Percentiles rank a stretch among this genome's conserved stretches.
Conservation (phyloP, 2,797 vertebrate genomes). For the Pipistrellus nathusii region DNA sequence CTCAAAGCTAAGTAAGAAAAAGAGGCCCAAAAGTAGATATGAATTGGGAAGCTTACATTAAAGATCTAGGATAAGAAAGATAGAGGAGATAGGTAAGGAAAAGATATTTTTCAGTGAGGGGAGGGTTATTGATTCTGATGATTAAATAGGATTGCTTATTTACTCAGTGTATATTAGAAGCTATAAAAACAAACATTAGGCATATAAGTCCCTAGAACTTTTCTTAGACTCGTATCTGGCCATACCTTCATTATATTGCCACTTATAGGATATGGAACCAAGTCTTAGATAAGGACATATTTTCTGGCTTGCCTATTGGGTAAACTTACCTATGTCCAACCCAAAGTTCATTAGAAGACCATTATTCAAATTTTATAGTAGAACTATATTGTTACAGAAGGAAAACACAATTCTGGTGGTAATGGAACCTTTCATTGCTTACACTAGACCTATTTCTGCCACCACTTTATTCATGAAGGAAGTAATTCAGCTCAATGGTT, state of each 20-base stretch:
- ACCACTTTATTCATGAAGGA: background rate
- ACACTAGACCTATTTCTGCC: background rate
- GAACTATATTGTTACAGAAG: background rate
- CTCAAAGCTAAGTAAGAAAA: background rate
- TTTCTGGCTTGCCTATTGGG: background rate
- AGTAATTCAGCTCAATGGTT: background rate
- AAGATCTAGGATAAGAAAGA: background rate
- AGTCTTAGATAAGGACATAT: background rate
- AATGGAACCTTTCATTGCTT: background rate
- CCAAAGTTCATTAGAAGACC: background rate
- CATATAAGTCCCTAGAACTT: background rate
- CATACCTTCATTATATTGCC: background rate
- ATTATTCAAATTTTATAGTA: constrained; percentile 38
- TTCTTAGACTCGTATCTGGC: background rate
- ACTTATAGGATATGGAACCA: background rate
- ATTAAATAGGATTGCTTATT: constrained; percentile 23
- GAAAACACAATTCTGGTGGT: background rate
- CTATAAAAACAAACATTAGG: constrained; percentile 7
- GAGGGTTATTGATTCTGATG: background rate
- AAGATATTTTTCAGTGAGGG: background rate
- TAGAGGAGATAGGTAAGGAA: background rate
- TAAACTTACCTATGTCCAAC: background rate
- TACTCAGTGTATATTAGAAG: background rate
- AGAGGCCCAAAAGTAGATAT: background rate
- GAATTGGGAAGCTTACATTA: background rate